Evolutionary conservation across 2,888 invertebrate species (phyloP), one percentile per base, ranked within the genome.

Genomic region (Sesamia inferens): DNA sequence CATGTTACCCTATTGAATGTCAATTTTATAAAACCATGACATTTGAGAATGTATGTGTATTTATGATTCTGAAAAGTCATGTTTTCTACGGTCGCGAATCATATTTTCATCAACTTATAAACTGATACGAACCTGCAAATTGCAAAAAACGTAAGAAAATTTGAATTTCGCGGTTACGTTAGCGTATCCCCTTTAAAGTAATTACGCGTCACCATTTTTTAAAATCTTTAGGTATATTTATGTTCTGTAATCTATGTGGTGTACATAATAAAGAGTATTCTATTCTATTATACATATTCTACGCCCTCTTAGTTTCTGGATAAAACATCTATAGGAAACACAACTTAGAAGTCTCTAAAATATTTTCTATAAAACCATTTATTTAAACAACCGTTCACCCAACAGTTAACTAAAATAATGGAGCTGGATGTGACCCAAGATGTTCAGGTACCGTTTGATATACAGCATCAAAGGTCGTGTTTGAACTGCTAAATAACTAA

Each of bases 401-500:
- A 42, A 62, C 63, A 57, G 71, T 66, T 63, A 54, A 14, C 14
- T 2, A 54, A 31, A 47, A 22, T 48, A 44, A 58, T 44, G 44
- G 24, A 62, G 31, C 44, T 80, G 74, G 75, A 78, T 44, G 24
- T 48, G 19, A 51, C 55, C 59, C 74, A 79, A 57, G 64, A n/a
- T 31, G 1, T 10, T 54, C 19, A 22, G 58, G 48, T 68, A 79
- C 67, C 67, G 74, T 78, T 78, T 59, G 54, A 57, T 55, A 31
- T n/a, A 65, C 2, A 10, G 63, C 6, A 16, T 64, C 19, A 13
- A 54, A n/a, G 0, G 1, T 31, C 24, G 48, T 68, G 68, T 13
- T 74, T 55, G 19, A 22, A 68, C 22, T 65, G 16, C 16, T n/a
- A 47, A 72, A 62, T 44, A 31, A 31, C 54, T 42, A 42, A 19